phyloP scores from a whole-genome alignment of 2,113 vertebrate genomes.

The Alexandromys fortis region DNA sequence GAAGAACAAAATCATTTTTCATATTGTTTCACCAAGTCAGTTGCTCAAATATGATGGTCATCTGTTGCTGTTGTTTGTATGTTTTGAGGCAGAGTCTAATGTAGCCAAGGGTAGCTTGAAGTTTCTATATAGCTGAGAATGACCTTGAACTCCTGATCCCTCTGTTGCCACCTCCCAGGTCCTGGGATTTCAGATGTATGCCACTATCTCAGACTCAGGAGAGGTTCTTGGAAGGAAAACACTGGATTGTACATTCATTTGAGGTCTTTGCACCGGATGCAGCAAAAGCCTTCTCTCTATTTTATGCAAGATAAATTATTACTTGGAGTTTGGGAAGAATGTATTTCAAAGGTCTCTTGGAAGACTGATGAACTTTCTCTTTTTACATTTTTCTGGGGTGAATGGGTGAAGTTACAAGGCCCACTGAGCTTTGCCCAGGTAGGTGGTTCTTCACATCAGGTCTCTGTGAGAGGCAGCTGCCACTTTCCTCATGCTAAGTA shows the following conservation, averaged over 20 bases:
- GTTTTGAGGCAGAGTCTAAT: background rate
- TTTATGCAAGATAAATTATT: background rate
- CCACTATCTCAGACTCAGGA: background rate
- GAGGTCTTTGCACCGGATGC: background rate
- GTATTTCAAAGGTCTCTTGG: background rate
- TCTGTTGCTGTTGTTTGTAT: background rate
- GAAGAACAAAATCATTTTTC: constrained; percentile 10
- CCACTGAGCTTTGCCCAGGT: background rate
- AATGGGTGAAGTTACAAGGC: background rate
- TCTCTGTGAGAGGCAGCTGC: background rate
- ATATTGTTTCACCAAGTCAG: background rate
- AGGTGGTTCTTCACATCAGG: background rate
- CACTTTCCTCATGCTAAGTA: background rate
- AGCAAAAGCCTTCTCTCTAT: background rate
- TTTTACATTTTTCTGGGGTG: background rate
- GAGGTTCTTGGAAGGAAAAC: background rate
- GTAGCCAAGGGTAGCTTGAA: too few species aligned
- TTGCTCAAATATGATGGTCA: background rate
- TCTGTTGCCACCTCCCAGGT: background rate
- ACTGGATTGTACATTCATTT: background rate
- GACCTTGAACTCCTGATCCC: background rate
- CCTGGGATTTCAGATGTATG: background rate
- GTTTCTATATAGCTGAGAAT: background rate
- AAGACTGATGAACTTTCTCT: background rate
- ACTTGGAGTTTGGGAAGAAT: constrained; percentile 10